Percentiles rank a stretch among this genome's conserved stretches.
These are phyloP conservation scores for Tetragnatha versicolor DNA, from an alignment of 1,140 invertebrate genomes.

Conservation along the genomic window DNA sequence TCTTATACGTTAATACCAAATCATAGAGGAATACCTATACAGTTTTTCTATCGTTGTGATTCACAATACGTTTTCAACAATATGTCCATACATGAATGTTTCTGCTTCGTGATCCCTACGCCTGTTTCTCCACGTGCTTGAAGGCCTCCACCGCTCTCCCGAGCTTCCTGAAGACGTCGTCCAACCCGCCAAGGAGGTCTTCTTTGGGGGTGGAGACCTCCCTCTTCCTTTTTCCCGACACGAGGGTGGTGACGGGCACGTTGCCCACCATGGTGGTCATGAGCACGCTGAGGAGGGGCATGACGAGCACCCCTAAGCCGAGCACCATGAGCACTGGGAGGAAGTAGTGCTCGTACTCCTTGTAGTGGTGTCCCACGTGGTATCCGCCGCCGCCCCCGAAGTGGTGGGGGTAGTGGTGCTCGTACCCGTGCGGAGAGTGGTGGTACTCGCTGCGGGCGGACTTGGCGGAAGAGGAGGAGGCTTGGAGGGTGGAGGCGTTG, in stretches of 20 bases:
- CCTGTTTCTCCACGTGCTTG: too few species aligned
- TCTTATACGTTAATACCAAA: too few species aligned
- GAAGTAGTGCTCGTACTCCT: conserved; percentile 46
- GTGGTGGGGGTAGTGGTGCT: conserved; percentile 37
- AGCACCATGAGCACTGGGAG: conserved; percentile 36
- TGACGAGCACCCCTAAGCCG: conserved; percentile 42
- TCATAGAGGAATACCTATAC: not conserved
- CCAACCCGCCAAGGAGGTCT: not conserved
- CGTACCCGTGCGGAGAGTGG: not conserved
- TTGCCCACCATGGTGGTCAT: conserved; percentile 50
- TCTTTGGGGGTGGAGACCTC: not conserved
- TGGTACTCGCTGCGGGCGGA: not conserved
- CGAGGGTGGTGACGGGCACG: conserved; percentile 46
- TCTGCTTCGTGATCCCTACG: too few species aligned
- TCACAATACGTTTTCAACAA: too few species aligned
- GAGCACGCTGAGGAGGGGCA: conserved; percentile 38
- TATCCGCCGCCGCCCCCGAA: conserved; percentile 5
- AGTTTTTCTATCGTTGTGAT: too few species aligned
- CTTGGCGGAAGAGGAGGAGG: conserved; percentile 23
- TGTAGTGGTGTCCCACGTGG: conserved; percentile 11
- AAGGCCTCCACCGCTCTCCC: conserved; percentile 27
- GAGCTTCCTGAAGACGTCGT: conserved; percentile 22
- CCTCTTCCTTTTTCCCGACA: conserved; percentile 32
- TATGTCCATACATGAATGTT: not conserved
- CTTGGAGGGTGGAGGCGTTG: not conserved